A percentile compares a stretch with the other conserved stretches of the same genome.
Conservation (phyloP, 2,888 invertebrate genomes). For the Drosophila tanythrix region DNA sequence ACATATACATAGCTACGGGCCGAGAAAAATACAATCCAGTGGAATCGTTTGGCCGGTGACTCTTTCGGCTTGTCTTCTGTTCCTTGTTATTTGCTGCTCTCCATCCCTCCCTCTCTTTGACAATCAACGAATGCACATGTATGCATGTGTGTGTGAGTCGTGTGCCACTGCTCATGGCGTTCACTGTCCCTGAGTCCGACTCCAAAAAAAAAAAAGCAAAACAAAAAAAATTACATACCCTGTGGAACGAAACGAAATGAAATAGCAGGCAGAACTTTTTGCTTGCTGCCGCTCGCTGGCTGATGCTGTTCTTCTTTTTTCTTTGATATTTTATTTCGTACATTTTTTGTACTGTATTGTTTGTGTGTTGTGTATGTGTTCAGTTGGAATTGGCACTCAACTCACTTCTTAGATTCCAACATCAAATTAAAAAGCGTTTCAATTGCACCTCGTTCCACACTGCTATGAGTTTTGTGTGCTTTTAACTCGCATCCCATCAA, state of each 20-base stretch:
- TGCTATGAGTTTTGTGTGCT: background rate
- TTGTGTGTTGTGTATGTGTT: constrained; percentile 47
- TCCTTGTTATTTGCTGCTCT: constrained; percentile 47
- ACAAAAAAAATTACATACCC: constrained; percentile 47
- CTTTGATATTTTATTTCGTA: constrained; percentile 46
- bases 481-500: constrained; percentile 4
- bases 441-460: constrained; percentile 22
- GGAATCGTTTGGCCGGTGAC: constrained; percentile 63
- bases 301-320: constrained; percentile 33
- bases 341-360: constrained; percentile 50
- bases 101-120: constrained; percentile 4
- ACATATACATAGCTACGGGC: constrained; percentile 35
- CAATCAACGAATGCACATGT: constrained; percentile 36
- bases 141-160: constrained; percentile 50
- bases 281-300: constrained; percentile 4
- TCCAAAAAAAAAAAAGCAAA: constrained; percentile 36
- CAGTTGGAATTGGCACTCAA: constrained; percentile 17
- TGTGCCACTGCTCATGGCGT: constrained; percentile 73
- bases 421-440: constrained; percentile 1
- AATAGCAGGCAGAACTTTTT: constrained; percentile 54
- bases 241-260: constrained; percentile 72
- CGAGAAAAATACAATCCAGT: constrained; percentile 62
- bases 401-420: constrained; percentile 3
- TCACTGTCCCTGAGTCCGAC: constrained; percentile 62
- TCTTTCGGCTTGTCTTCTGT: constrained; percentile 57